Evolutionary conservation across 2,888 invertebrate genomes (phyloP), one percentile per base, ranked within the genome.

Genomic region (Phasia obesa): DNA sequence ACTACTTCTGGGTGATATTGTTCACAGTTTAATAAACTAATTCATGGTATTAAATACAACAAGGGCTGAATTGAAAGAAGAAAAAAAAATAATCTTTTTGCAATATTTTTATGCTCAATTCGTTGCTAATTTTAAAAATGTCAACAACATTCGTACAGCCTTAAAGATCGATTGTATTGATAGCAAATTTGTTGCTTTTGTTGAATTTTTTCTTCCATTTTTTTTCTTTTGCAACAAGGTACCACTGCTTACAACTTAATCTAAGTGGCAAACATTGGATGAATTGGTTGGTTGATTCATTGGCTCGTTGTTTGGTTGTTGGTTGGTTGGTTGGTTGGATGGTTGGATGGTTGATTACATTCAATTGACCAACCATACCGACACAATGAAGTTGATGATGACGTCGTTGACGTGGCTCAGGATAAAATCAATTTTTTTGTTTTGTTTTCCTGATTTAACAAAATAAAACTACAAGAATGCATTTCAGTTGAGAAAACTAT

Each of bases 101-200:
- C 60, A 69, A 60, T 62, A 53, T 60, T 59, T 77, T 62, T 59
- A 87, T 88, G 88, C 62, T 51, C 78, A 64, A 83, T 83, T 83
- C 79, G 75, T 79, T 71, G 71, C 79, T 83, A 83, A 83, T 83
- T 83, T 83, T 71, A 71, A 62, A 79, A 75, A 89, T 88, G 88
- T 88, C 88, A 88, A 87, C 87, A 85, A 87, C 88, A 88, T 84
- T 85, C 86, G 60, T 53, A 47, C 60, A 60, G 76, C 74, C 71
- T 85, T 84, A 85, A 87, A 88, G 88, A 88, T 89, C 88, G 88
- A 88, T 88, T 88, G 88, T 87, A 86, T 80, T 87, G 88, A 88
- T 88, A 88, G 75, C 35, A 77, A 55, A 70, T 23, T 59, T 64
- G 23, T 38, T 65, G 13, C 23, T 23, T 59, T 11, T 57, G 17